A percentile compares a stretch with the other conserved stretches of the same genome.
phyloP scores from a whole-genome alignment of 1,140 invertebrate genomes.

The Metopolophium dirhodum region DNA sequence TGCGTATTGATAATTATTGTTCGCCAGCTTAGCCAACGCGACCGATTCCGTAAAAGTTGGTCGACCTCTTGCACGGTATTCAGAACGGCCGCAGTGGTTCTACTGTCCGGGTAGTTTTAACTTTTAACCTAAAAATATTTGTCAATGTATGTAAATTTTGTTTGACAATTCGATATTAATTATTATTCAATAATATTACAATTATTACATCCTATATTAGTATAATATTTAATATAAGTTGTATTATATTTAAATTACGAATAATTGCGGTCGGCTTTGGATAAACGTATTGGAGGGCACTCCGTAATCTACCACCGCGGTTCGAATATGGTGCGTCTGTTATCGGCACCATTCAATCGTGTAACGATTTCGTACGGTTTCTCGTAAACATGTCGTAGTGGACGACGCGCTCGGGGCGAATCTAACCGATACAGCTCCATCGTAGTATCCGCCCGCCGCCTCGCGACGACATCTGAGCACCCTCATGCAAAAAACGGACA shows the following conservation, averaged over 20 bases:
- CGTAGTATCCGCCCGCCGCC: neutral
- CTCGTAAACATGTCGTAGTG: conserved; percentile 26
- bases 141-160: conserved; percentile 40
- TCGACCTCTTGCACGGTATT: neutral
- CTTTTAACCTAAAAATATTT: conserved; percentile 27
- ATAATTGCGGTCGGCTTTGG: neutral
- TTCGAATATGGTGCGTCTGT: neutral
- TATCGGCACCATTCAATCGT: neutral
- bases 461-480: neutral
- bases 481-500: neutral
- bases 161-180: conserved; percentile 17
- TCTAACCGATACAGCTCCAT: neutral
- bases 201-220: conserved; percentile 2
- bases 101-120: conserved; percentile 55
- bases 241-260: neutral
- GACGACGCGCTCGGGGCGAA: neutral
- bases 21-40: neutral
- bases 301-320: neutral
- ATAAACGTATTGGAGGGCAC: neutral
- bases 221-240: conserved; percentile 21
- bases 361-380: neutral
- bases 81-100: neutral
- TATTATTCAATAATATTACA: conserved; percentile 13
- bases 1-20: neutral
- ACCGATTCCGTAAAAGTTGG: neutral